Evolutionary conservation across 2,888 invertebrate species (phyloP), one percentile per base, ranked within the genome.

Genomic region (Nasonia oneida): DNA sequence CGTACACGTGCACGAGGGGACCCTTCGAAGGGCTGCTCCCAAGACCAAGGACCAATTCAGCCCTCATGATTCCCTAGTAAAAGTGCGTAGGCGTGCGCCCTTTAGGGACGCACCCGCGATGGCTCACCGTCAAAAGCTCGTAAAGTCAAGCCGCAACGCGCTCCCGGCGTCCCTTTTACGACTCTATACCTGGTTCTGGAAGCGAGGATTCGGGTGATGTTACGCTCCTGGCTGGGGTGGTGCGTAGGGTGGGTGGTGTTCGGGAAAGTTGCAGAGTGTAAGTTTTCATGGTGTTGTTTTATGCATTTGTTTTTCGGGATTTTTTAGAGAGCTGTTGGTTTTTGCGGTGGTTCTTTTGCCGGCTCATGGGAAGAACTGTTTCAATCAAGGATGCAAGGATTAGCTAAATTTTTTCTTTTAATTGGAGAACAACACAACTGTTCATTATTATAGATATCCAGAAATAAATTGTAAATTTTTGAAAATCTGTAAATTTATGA

Each of bases 51-150:
- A 92, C 91, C 90, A 89, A 85, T 91, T 90, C 89, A 88, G 88
- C 86, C 87, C 88, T 91, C 90, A 91, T 93, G 92, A 88, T 92
- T 89, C 88, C 93, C 93, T 93, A 92, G 90, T 93, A 91, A 92
- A 93, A 93, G 93, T 93, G 93, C 93, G 93, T 93, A 93, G 93
- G 93, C 91, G 92, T 92, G 90, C 92, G 92, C 93, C 93, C 93
- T 93, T 93, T 91, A 92, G 92, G 91, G 91, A 91, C 89, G 90
- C 18, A 47, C 71, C 75, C 80, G 50, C 61, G 75, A 79, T 74
- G 64, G 78, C 84, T 61, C 47, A 14, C 81, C 81, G 61, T 81
- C 81, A 88, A 81, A 79, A 15, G 78, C 80, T 87, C 86, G 86
- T 86, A 86, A 88, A 89, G 75, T 5, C 29, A 53, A 2, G 6